Percentiles rank a stretch among this genome's conserved stretches.
These are phyloP conservation scores for Brachypterus glaber DNA, from an alignment of 2,888 invertebrate species.

Conservation along the genomic window DNA sequence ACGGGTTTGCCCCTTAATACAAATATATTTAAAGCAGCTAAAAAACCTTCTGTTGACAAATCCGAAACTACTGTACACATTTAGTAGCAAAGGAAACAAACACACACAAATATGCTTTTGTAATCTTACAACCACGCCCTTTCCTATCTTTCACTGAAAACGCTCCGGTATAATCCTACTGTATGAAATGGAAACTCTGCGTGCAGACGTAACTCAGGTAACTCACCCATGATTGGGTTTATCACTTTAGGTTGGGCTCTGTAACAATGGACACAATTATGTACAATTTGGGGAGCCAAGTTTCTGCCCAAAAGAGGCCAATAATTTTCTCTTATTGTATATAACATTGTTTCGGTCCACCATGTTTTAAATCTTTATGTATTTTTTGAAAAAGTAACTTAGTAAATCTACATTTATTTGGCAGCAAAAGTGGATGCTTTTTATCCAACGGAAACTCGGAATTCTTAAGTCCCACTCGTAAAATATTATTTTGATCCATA, in stretches of 20 bases:
- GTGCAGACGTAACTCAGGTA: constrained; percentile 3
- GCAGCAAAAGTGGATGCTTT: constrained; percentile 18
- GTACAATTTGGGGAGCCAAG: constrained; percentile 14
- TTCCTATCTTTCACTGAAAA: constrained; percentile 15
- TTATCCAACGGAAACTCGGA: constrained; percentile 11
- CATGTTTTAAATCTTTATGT: constrained; percentile 14
- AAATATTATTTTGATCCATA: constrained; percentile 14
- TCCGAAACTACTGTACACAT: too few relatives aligned
- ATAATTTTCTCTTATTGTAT: too few relatives aligned
- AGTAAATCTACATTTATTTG: constrained; percentile 15
- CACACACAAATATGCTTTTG: constrained; percentile 18
- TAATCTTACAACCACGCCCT: constrained; percentile 11
- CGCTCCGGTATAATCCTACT: constrained; percentile 20
- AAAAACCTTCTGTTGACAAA: constrained; percentile 4
- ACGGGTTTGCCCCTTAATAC: constrained; percentile 7
- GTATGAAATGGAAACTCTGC: constrained; percentile 14
- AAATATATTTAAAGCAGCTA: constrained; percentile 6
- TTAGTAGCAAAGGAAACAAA: constrained; percentile 22
- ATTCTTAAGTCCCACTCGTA: constrained; percentile 16
- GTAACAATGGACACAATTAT: constrained; percentile 19
- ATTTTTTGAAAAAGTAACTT: constrained; percentile 15
- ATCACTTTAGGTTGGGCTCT: neutral
- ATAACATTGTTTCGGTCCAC: too few relatives aligned
- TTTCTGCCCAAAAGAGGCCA: constrained; percentile 17
- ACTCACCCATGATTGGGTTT: neutral